A percentile compares a stretch with the other conserved stretches of the same genome.
Conservation (phyloP, 2,888 invertebrate genomes). For the Andrena fulva region DNA sequence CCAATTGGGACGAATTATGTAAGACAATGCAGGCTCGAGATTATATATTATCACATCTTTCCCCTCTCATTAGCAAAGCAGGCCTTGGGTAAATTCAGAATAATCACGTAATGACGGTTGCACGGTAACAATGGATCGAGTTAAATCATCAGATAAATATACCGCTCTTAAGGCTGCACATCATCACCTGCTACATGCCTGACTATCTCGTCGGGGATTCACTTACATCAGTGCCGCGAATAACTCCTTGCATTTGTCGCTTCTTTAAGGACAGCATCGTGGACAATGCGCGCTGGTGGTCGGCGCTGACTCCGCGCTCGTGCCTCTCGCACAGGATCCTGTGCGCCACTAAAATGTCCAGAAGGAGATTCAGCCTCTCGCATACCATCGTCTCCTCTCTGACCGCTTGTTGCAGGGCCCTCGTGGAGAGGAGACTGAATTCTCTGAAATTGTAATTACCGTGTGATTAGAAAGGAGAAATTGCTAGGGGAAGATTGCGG, state of each 20-base stretch:
- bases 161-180: constrained; percentile 21
- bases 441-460: constrained; percentile 81
- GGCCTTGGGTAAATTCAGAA: constrained; percentile 54
- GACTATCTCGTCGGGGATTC: background rate
- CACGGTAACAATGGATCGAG: constrained; percentile 27
- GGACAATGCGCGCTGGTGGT: constrained; percentile 87
- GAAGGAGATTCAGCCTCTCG: constrained; percentile 86
- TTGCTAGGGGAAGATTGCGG: background rate
- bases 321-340: constrained; percentile 87
- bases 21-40: constrained; percentile 46
- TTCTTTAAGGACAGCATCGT: constrained; percentile 88
- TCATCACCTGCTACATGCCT: constrained; percentile 17
- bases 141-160: constrained; percentile 51
- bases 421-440: constrained; percentile 85
- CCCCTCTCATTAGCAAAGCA: constrained; percentile 28
- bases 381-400: constrained; percentile 86
- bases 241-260: constrained; percentile 88
- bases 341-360: constrained; percentile 87
- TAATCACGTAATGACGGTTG: constrained; percentile 55
- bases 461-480: background rate
- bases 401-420: constrained; percentile 86
- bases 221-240: constrained; percentile 87
- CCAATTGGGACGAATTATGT: constrained; percentile 46
- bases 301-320: constrained; percentile 87
- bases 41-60: constrained; percentile 49